phyloP scores from a whole-genome alignment of 1,140 invertebrate genomes.

The Physella acuta region DNA sequence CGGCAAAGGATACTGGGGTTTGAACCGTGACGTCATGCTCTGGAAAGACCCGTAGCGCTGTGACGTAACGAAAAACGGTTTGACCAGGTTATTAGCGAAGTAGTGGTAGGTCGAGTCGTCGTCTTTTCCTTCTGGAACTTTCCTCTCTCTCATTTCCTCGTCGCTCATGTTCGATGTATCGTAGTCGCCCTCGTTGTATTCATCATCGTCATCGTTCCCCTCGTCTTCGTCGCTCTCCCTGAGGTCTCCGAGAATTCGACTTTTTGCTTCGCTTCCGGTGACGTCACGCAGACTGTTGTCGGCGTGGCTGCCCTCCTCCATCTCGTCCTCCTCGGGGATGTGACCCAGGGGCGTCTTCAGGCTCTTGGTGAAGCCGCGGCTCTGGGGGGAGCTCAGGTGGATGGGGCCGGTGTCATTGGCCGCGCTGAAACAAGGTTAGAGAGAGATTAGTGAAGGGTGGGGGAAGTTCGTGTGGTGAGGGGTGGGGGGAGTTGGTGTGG shows the following conservation, averaged over 20 bases:
- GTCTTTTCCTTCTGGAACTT: not conserved
- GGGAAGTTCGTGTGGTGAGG: too few species aligned
- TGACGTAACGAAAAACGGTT: constrained; percentile 16
- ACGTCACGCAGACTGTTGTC: too few species aligned
- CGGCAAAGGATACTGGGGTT: not conserved
- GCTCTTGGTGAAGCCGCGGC: not conserved
- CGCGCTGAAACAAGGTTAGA: not conserved
- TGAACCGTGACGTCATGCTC: not conserved
- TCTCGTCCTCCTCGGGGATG: constrained; percentile 21
- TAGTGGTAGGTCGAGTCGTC: not conserved
- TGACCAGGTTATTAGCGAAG: constrained; percentile 15
- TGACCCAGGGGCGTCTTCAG: constrained; percentile 1
- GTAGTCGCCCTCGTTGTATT: constrained; percentile 9
- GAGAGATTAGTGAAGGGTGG: too few species aligned
- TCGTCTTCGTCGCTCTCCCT: not conserved
- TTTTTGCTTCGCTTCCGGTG: too few species aligned
- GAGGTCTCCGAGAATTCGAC: too few species aligned
- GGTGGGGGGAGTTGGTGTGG: too few species aligned
- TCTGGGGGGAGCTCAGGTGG: constrained; percentile 6
- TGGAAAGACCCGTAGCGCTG: constrained; percentile 17
- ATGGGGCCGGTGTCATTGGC: not conserved
- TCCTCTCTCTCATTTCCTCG: not conserved
- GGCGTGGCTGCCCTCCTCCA: constrained; percentile 1
- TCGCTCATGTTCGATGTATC: not conserved
- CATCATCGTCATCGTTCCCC: constrained; percentile 14